Base-by-base conservation (phyloP, 1,140 invertebrate species). In the Sinella curviseta region DNA sequence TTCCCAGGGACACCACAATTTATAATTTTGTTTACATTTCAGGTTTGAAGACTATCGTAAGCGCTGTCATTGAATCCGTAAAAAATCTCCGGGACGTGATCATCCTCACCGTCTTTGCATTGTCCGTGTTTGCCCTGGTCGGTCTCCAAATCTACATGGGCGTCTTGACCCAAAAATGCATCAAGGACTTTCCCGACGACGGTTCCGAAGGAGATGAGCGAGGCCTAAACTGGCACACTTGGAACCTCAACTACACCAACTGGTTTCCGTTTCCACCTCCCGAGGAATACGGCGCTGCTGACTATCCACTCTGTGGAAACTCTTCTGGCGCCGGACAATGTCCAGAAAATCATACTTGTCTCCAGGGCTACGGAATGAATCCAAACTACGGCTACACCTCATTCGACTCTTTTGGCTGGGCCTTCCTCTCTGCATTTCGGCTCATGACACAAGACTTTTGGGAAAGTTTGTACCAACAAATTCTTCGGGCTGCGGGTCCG, bases 11-110 rank as follows among this genome's bases (percentile, higher is more conserved):
- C n/a, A n/a, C n/a, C n/a, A n/a, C n/a, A n/a, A n/a, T n/a, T n/a
- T n/a, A n/a, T n/a, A n/a, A n/a, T n/a, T n/a, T n/a, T n/a, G n/a
- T n/a, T n/a, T n/a, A n/a, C n/a, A n/a, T n/a, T n/a, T n/a, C n/a
- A 98, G 97, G 97, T 90, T 91, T 99, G 90, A 99, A 99, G 91
- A 99, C 97, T n/a, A n/a, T n/a, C n/a, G n/a, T n/a, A n/a, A n/a
- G n/a, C n/a, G n/a, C n/a, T n/a, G n/a, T n/a, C n/a, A n/a, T n/a
- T n/a, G n/a, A n/a, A n/a, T n/a, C n/a, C n/a, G n/a, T n/a, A n/a
- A n/a, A n/a, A n/a, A n/a, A 98, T 92, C 93, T 99, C 85, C 92
- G 97, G 86, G 97, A 99, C 92, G 97, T 98, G 90, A 97, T 97
- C 90, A 98, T 99, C 89, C 91, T 99, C 89, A 98, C 96, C 85